Evolutionary conservation across 1,140 invertebrate species (phyloP).

Genomic region (Drosophila obscura): DNA sequence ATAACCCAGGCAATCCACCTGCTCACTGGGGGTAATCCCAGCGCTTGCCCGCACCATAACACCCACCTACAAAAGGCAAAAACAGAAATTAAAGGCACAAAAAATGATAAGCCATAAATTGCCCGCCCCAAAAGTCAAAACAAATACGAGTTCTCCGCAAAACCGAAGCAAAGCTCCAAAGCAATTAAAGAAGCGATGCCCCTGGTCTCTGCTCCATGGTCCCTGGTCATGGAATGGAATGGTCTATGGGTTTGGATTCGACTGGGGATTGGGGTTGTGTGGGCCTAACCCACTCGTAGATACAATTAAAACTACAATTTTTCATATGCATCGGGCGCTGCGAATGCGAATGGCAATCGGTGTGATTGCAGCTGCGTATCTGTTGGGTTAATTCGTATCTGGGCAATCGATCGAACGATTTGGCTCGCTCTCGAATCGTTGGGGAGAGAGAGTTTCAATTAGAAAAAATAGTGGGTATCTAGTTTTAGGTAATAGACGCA

Average conservation of each 20-base stretch:
- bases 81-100: conserved; percentile 50
- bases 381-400: conserved; percentile 71
- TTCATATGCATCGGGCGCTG: conserved; percentile 48
- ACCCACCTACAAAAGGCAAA: conserved; percentile 31
- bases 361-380: conserved; percentile 47
- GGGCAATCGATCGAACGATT: conserved; percentile 60
- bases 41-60: conserved; percentile 6
- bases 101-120: conserved; percentile 71
- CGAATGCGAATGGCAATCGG: conserved; percentile 37
- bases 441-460: conserved; percentile 53
- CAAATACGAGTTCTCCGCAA: conserved; percentile 52
- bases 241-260: not conserved
- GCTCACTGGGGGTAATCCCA: conserved; percentile 13
- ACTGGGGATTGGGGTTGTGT: not conserved
- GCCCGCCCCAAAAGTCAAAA: conserved; percentile 50
- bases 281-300: conserved; percentile 23
- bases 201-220: not conserved
- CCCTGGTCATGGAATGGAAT: not conserved
- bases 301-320: conserved; percentile 72
- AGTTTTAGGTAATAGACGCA: conserved; percentile 45
- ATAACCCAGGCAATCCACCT: conserved; percentile 35
- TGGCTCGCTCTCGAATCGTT: conserved; percentile 12
- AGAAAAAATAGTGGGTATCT: conserved; percentile 51
- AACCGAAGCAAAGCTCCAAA: conserved; percentile 44
- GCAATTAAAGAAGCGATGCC: conserved; percentile 66